Evolutionary conservation across 2,113 vertebrate genomes (phyloP), one percentile per base, ranked within the genome.

Genomic region (Rhegmatorhina hoffmannsi): DNA sequence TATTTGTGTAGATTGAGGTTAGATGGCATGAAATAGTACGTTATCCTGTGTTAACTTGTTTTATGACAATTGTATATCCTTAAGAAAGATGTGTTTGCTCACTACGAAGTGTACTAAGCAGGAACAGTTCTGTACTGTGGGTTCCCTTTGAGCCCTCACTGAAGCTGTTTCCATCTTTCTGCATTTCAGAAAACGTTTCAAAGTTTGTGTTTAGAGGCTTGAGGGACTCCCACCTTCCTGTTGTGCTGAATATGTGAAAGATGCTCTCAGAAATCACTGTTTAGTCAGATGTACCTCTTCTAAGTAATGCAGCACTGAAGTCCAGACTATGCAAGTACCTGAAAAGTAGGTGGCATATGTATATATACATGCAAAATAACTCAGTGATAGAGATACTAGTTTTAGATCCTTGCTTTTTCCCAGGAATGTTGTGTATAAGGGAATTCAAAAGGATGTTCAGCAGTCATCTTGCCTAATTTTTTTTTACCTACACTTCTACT

Each of bases 161-260:
- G 93, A 89, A 92, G 77, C 91, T 3, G n/a, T 96, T 90, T 95
- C 89, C 66, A 68, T 89, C 95, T 96, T 53, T 70, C 79, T 92
- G 84, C 68, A 69, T 85, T 95, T 97, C 79, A 95, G 92, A 89
- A 97, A 97, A 84, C 26, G 67, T 94, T 89, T 92, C 68, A 53
- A 78, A 97, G 75, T 95, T 96, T 92, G 62, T 85, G n/a, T 64
- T 77, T 62, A 43, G 89, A 46, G 58, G 76, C 50, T 40, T 84
- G 46, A 24, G 10, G 67, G 60, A 50, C 74, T 90, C 6, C 43
- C 24, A 43, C 25, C 24, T 94, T 79, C 67, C 52, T 50, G 1
- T 86, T 93, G 78, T 82, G 66, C 31, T 82, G 46, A 91, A 18
- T 89, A 34, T 68, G 33, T 91, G 74, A 96, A 88, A 95, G 47